These are phyloP conservation scores for Xestia rhomboidea DNA, from an alignment of 2,888 invertebrate genomes.

Conservation along the genomic window DNA sequence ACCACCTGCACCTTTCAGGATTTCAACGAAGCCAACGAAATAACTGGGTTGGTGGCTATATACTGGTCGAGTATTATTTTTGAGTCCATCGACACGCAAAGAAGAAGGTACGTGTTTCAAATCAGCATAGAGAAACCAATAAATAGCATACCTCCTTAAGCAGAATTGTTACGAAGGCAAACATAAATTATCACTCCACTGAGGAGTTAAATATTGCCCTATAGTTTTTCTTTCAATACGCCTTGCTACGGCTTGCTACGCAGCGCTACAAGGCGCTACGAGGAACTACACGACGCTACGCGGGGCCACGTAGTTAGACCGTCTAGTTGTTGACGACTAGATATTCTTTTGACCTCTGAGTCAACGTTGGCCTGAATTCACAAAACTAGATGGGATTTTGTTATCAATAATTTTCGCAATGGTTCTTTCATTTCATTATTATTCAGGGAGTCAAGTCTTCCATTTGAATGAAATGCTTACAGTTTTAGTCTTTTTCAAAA, in stretches of 20 bases:
- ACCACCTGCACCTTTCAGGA: too few species aligned
- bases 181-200: not conserved
- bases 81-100: too few species aligned
- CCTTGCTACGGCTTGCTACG: not conserved
- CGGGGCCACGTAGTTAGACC: not conserved
- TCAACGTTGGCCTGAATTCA: not conserved
- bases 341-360: not conserved
- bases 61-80: too few species aligned
- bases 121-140: not conserved
- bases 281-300: not conserved
- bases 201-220: not conserved
- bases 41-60: too few species aligned
- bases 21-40: too few species aligned
- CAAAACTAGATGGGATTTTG: not conserved
- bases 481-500: not conserved
- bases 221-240: not conserved
- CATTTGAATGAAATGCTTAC: not conserved
- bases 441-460: not conserved
- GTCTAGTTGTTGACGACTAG: not conserved
- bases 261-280: not conserved
- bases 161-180: not conserved
- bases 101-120: not conserved
- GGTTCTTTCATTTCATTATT: not conserved
- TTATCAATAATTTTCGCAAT: constrained; percentile 7
- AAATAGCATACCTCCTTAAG: not conserved